Evolutionary conservation across 2,113 vertebrate species (phyloP).

Genomic region (Fulmarus glacialis): DNA sequence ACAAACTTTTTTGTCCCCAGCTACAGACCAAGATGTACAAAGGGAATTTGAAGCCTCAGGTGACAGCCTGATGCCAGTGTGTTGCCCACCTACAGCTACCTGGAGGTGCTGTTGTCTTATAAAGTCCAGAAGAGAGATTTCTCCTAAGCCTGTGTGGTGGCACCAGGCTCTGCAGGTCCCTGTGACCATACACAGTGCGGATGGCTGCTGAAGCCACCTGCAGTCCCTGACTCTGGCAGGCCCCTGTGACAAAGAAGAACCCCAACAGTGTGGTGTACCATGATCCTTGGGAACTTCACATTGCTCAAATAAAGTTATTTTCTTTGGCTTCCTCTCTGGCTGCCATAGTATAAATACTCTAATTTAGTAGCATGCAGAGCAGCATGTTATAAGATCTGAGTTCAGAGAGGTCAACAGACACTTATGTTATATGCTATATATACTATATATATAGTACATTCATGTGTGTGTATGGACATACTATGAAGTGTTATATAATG

Average conservation of each 20-base stretch:
- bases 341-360: background rate
- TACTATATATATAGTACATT: background rate
- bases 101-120: background rate
- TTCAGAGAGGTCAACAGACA: background rate
- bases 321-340: background rate
- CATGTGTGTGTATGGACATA: background rate
- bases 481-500: background rate
- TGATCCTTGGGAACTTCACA: background rate
- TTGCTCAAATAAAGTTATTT: background rate
- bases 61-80: background rate
- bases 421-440: fast-evolving
- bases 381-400: background rate
- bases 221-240: background rate
- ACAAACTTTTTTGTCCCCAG: background rate
- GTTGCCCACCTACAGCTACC: background rate
- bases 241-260: background rate
- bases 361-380: background rate
- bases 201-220: background rate
- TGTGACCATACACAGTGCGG: fast-evolving
- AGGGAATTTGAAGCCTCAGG: background rate
- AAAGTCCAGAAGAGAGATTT: background rate
- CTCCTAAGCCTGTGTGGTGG: background rate
- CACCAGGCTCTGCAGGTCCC: background rate
- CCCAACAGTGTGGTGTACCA: too few relatives aligned
- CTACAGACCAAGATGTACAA: background rate